Base-by-base conservation (phyloP, 2,797 vertebrate genomes). In the Etheostoma nigrum region DNA sequence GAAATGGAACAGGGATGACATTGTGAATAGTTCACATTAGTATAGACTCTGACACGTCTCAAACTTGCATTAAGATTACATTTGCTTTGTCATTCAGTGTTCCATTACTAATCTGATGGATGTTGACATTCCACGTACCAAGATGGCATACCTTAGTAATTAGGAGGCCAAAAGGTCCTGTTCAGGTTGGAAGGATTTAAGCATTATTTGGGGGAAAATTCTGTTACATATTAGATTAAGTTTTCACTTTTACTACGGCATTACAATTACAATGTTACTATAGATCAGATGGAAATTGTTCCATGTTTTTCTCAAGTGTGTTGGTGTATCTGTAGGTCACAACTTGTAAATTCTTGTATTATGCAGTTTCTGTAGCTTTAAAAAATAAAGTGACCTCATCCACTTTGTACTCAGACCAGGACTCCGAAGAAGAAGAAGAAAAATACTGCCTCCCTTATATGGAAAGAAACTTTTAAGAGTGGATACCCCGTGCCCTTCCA, bases 371-470 rank as follows among this genome's bases (percentile, higher is more conserved):
- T 91, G 92, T 52, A 77, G 84, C 91, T 93, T 90, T 90, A 92
- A 93, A 94, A 58, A 90, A 90, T 83, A 63, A 88, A 93, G 91
- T 97, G 93, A 95, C 90, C 90, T 94, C 96, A 95, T 92, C 94
- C 95, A 96, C 91, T 95, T 94, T 91, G 92, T 94, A 94, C 93
- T 94, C 89, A 78, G 93, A 95, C 95, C 96, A 96, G 92, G 94
- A 94, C 95, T 96, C 94, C 92, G 92, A 94, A 96, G 86, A 95
- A 96, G 86, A 95, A 96, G 94, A 90, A 95, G 90, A 90, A 96
- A 96, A 96, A 96, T 74, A 95, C 95, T 90, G 91, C 88, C 95
- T 89, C 93, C 97, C 97, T 97, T 99, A 97, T 97, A 97, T 96
- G 97, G 91, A 95, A 86, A 94, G 89, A 94, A 95, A 76, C 86